Evolutionary conservation across 2,113 vertebrate genomes (phyloP).

Genomic region (Corythoichthys intestinalis): DNA sequence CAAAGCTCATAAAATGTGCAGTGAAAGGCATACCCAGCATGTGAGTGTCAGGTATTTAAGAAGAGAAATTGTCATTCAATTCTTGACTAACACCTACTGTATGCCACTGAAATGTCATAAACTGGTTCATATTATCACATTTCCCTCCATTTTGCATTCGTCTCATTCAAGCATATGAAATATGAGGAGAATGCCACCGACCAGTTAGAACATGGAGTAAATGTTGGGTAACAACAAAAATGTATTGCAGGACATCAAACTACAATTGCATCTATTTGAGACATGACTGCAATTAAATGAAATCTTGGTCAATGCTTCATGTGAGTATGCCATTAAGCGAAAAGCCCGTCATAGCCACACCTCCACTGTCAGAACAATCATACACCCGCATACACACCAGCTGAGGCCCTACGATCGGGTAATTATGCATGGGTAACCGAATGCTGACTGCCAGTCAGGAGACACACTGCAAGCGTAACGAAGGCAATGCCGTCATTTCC

Average conservation of each 20-base stretch:
- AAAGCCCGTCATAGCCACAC: slow-evolving; percentile 23
- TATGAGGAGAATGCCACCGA: slow-evolving; percentile 33
- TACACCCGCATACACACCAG: slow-evolving; percentile 27
- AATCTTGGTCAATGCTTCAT: not conserved
- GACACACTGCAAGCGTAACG: slow-evolving; percentile 2
- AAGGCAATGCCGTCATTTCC: slow-evolving; percentile 20
- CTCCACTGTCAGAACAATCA: slow-evolving; percentile 15
- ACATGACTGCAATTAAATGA: slow-evolving; percentile 32
- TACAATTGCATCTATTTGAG: not conserved
- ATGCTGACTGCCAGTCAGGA: slow-evolving; percentile 18
- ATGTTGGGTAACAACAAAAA: slow-evolving; percentile 2
- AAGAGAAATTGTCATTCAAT: not conserved
- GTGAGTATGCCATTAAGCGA: slow-evolving; percentile 20
- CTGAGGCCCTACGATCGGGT: slow-evolving; percentile 41
- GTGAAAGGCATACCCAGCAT: slow-evolving; percentile 32
- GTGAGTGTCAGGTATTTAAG: slow-evolving; percentile 23
- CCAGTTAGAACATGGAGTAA: not conserved
- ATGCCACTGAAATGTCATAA: not conserved
- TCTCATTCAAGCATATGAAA: slow-evolving; percentile 32
- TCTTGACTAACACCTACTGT: not conserved
- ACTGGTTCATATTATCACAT: slow-evolving; percentile 34
- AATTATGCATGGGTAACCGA: slow-evolving; percentile 46
- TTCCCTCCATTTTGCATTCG: slow-evolving; percentile 57
- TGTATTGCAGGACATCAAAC: slow-evolving; percentile 1
- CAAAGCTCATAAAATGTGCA: slow-evolving; percentile 45